Percentiles rank a stretch among this genome's conserved stretches.
These are phyloP conservation scores for Nezara viridula DNA, from an alignment of 2,888 invertebrate genomes.

Conservation along the genomic window DNA sequence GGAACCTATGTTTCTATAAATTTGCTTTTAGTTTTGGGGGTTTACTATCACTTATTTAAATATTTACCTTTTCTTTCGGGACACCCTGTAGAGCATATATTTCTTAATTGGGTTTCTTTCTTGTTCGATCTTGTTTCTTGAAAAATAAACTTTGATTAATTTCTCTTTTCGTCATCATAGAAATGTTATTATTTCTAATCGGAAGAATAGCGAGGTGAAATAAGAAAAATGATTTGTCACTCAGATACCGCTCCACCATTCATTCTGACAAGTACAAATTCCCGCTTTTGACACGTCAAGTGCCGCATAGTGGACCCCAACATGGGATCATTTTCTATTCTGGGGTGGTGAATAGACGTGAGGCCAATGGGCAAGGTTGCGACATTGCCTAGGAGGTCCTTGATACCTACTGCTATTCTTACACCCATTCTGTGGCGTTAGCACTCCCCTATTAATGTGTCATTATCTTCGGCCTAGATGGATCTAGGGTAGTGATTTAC, in stretches of 20 bases:
- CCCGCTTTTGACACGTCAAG: neutral
- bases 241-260: neutral
- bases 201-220: neutral
- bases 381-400: conserved; percentile 22
- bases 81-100: too few species aligned
- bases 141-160: neutral
- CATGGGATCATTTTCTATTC: conserved; percentile 13
- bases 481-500: neutral
- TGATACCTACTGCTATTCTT: conserved; percentile 8
- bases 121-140: too few species aligned
- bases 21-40: too few species aligned
- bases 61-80: too few species aligned
- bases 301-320: neutral
- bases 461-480: conserved; percentile 15
- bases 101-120: too few species aligned
- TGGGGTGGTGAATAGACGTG: neutral
- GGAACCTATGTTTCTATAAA: too few species aligned
- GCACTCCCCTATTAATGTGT: neutral
- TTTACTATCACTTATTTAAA: too few species aligned
- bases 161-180: neutral
- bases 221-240: neutral
- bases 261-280: conserved; percentile 8
- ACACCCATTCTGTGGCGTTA: neutral
- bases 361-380: neutral
- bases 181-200: neutral